A percentile compares a stretch with the other conserved stretches of the same genome.
Evolutionary conservation across 2,888 invertebrate species (phyloP).

Genomic region (Mythimna vitellina): DNA sequence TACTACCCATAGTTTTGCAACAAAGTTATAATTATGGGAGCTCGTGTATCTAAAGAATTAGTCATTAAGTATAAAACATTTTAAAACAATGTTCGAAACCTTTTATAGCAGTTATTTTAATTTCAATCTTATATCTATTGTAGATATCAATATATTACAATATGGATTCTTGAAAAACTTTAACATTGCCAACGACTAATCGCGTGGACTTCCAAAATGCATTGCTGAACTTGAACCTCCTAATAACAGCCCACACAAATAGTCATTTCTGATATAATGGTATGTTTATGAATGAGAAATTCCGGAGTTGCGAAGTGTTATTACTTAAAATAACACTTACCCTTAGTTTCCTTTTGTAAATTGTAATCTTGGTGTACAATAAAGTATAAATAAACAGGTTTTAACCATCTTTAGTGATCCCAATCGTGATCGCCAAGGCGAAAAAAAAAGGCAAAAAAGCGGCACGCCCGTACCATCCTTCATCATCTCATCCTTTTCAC

Average conservation of each 20-base stretch:
- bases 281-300: background rate
- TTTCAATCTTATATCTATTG: background rate
- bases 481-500: too few relatives aligned
- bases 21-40: constrained; percentile 7
- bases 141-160: background rate
- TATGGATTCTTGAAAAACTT: background rate
- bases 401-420: background rate
- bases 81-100: constrained; percentile 6
- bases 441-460: too few relatives aligned
- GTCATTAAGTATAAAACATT: background rate
- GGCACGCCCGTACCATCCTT: too few relatives aligned
- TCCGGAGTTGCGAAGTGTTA: background rate
- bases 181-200: background rate
- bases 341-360: too few relatives aligned
- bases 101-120: constrained; percentile 5
- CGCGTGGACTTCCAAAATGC: background rate
- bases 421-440: background rate
- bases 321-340: too few relatives aligned
- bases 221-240: background rate
- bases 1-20: constrained; percentile 12
- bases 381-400: too few relatives aligned
- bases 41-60: constrained; percentile 19
- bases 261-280: background rate
- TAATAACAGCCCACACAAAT: background rate
- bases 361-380: too few relatives aligned